Conservation (phyloP, 2,888 invertebrate genomes). For the Urechis unicinctus region DNA sequence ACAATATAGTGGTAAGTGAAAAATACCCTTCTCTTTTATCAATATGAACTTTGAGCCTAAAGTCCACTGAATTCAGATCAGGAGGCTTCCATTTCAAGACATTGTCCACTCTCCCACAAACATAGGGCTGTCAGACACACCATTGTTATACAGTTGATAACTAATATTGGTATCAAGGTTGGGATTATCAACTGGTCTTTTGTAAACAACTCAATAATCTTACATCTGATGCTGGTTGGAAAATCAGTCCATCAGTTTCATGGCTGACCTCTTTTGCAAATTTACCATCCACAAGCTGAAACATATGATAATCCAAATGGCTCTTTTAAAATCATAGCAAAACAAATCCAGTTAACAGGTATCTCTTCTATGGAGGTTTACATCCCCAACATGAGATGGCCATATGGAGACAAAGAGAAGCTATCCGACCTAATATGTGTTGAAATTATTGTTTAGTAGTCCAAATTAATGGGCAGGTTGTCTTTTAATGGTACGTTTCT, state of each 20-base stretch:
- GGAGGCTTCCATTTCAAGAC: slow-evolving; percentile 98
- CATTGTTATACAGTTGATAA: background rate
- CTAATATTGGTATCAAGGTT: too few relatives aligned
- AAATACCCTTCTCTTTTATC: slow-evolving; percentile 47
- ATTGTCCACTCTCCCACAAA: slow-evolving; percentile 70
- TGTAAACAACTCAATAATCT: slow-evolving; percentile 19
- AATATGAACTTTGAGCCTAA: slow-evolving; percentile 75
- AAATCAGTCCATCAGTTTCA: slow-evolving; percentile 96
- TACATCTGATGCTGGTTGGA: slow-evolving; percentile 81
- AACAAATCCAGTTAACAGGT: too few relatives aligned
- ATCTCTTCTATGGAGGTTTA: too few relatives aligned
- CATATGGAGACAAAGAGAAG: too few relatives aligned
- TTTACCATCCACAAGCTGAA: slow-evolving; percentile 63
- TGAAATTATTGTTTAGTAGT: too few relatives aligned
- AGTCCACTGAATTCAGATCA: slow-evolving; percentile 91
- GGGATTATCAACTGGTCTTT: slow-evolving; percentile 6
- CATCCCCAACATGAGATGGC: too few relatives aligned
- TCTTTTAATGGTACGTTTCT: too few relatives aligned
- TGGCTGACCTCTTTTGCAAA: slow-evolving; percentile 80
- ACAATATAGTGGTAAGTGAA: too few relatives aligned
- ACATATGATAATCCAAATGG: slow-evolving; percentile 5
- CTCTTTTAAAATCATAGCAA: too few relatives aligned
- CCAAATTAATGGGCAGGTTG: too few relatives aligned
- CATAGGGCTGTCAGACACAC: slow-evolving; percentile 62
- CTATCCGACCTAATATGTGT: too few relatives aligned